Evolutionary conservation across 2,797 vertebrate genomes (phyloP).

Genomic region (Calcarius lapponicus): DNA sequence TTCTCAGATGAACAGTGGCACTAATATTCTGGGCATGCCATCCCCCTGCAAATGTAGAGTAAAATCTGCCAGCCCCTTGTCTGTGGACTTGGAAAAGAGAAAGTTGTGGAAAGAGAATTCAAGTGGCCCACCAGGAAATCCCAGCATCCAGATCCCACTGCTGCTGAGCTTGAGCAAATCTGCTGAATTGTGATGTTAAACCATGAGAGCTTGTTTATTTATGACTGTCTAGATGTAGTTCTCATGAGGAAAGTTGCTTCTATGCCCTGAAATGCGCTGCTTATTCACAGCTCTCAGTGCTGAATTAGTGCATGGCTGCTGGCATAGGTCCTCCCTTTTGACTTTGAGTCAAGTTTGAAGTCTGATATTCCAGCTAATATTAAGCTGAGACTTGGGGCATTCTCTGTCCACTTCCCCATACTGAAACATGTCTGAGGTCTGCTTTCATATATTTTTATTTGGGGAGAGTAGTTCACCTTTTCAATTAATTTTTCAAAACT

Average conservation of each 20-base stretch:
- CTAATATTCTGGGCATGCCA: neutral
- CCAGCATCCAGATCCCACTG: neutral
- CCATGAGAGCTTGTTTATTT: neutral
- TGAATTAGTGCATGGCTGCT: neutral
- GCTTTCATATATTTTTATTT: neutral
- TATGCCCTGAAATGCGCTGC: neutral
- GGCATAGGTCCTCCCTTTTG: neutral
- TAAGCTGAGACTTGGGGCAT: neutral
- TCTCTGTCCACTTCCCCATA: neutral
- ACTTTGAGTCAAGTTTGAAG: neutral
- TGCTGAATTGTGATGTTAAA: neutral
- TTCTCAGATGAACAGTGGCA: neutral
- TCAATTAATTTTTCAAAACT: conserved; percentile 22
- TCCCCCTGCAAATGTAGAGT: neutral
- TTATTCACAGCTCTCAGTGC: neutral
- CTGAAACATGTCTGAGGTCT: neutral
- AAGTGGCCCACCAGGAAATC: neutral
- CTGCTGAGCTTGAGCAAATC: neutral
- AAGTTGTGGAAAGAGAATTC: neutral
- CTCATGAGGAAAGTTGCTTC: neutral
- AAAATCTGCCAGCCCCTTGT: neutral
- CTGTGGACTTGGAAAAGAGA: neutral
- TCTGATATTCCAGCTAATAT: neutral
- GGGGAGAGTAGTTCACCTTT: neutral
- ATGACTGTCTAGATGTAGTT: neutral